Evolutionary conservation across 2,797 vertebrate genomes (phyloP), one percentile per base, ranked within the genome.

Genomic region (Tamandua tetradactyla): DNA sequence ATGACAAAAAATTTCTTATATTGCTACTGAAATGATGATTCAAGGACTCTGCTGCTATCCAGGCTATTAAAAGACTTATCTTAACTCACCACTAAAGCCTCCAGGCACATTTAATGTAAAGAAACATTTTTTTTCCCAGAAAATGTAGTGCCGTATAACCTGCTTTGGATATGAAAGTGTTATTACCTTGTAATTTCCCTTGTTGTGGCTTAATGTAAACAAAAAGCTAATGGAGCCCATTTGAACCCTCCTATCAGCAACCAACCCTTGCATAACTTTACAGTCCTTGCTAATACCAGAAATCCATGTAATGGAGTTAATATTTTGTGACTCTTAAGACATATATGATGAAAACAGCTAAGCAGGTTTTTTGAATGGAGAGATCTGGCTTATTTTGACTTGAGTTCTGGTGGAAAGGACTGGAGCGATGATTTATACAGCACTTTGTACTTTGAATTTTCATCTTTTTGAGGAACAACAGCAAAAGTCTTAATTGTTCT

Each of bases 391-490:
- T 94, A 78, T 62, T 82, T 95, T 95, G 81, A 87, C 84, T 72
- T 93, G 22, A 47, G 13, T 79, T 93, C 89, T 47, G 15, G 30
- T 93, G 52, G 35, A 94, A 93, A 78, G 37, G 18, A 75, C 35
- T 79, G 72, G 57, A 82, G 44, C 42, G 68, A 87, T 82, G 57
- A 81, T 66, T 89, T 89, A 90, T 94, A 27, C 69, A 87, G 81
- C 93, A 84, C 30, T 91, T 52, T 71, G 49, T 82, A 18, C 66
- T 93, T 96, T 95, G 80, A 95, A 79, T 97, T 95, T 75, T 42
- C 42, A 61, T 57, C 0, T 79, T 35, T 47, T 68, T 25, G 14
- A 84, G 72, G 81, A 93, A 40, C 72, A 80, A 66, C 85, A 86
- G 5, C 61, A n/a, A 92, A 94, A 79, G 49, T 87, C 92, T 86